A percentile compares a stretch with the other conserved stretches of the same genome.
Conservation (phyloP, 2,888 invertebrate genomes). For the Pammene fasciana region DNA sequence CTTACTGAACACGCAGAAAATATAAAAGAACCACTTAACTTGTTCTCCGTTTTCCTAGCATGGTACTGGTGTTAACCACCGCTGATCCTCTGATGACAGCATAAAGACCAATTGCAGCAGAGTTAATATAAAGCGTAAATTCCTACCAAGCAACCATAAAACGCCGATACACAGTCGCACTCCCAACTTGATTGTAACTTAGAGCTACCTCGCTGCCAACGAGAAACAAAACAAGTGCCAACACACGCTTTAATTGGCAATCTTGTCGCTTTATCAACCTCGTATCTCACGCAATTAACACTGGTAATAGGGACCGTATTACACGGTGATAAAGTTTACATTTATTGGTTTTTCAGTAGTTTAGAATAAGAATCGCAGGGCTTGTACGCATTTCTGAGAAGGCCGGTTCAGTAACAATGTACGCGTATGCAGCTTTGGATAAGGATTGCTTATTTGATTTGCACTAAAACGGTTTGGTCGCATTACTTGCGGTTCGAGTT, state of each 20-base stretch:
- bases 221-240: conserved; percentile 57
- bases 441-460: conserved; percentile 35
- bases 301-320: conserved; percentile 3
- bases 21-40: too few relatives aligned
- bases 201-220: conserved; percentile 57
- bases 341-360: not conserved
- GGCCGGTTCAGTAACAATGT: conserved; percentile 43
- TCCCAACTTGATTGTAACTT: conserved; percentile 47
- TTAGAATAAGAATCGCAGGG: conserved; percentile 46
- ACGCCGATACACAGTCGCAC: conserved; percentile 28
- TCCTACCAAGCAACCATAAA: conserved; percentile 24
- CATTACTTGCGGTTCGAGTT: conserved; percentile 8
- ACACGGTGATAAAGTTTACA: conserved; percentile 6
- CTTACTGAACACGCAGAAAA: too few relatives aligned
- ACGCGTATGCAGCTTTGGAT: conserved; percentile 24
- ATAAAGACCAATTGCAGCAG: not conserved
- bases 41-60: too few relatives aligned
- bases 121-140: not conserved
- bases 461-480: conserved; percentile 5
- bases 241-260: conserved; percentile 65
- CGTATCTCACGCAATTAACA: conserved; percentile 41
- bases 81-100: not conserved
- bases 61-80: not conserved
- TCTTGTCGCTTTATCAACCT: conserved; percentile 26
- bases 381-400: conserved; percentile 60